Evolutionary conservation across 1,140 invertebrate genomes (phyloP), one percentile per base, ranked within the genome.

Genomic region (Rhopalosiphum maidis): DNA sequence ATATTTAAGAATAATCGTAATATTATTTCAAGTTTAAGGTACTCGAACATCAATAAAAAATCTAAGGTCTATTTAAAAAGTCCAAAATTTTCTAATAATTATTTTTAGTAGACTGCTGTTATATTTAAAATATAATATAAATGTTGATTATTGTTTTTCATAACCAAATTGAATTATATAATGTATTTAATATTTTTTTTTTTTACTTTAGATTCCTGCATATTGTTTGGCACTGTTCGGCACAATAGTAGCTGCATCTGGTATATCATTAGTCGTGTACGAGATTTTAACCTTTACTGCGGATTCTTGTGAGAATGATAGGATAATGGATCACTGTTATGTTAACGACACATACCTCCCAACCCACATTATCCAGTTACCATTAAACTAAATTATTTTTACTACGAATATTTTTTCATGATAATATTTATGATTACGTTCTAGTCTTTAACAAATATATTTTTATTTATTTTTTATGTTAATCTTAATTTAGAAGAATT

Each of bases 151-250:
- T 18, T 77, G 15, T 77, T 77, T 77, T 77, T n/a, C 15, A n/a
- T 77, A 77, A n/a, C 30, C 30, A 77, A 68, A 18, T n/a, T n/a
- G 4, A 77, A 77, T 77, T n/a, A n/a, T n/a, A 30, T 60, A n/a
- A n/a, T n/a, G 4, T 77, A n/a, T 77, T 77, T n/a, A 77, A 5
- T 77, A 46, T 46, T 86, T 41, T 46, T 86, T 41, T 46, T 82
- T 87, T 51, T 89, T 89, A 23, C 3, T n/a, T 94, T 96, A 98
- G 95, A 95, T 98, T 18, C 97, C 97, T 2, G 97, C 97, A 1
- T 94, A 98, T 37, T 96, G 97, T 5, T 95, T 98, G 37, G 96
- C 96, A 25, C 94, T 97, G 2, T 98, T 98, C 94, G 98, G 98
- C 2, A 95, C 96, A 2, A 94, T 97, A n/a, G 97, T 98, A 11